Evolutionary conservation across 2,888 invertebrate species (phyloP), one percentile per base, ranked within the genome.

Genomic region (Rhyacophila evoluta): DNA sequence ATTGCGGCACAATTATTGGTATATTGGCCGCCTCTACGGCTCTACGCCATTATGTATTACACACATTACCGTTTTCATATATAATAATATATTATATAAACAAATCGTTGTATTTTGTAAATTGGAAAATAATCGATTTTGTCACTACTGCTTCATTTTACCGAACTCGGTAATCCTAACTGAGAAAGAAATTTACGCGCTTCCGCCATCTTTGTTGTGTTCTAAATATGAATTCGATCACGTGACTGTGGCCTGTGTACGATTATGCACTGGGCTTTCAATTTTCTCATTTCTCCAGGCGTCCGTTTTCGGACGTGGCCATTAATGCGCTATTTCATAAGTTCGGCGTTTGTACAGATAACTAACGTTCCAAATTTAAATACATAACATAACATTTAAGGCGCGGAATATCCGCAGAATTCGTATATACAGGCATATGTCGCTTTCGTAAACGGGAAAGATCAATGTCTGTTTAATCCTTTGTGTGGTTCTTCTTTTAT

Each of bases 261-360:
- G 75, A 75, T 75, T 71, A 76, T 76, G 76, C 76, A 76, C 72
- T 76, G 71, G 19, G 55, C 10, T 55, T 2, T 55, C 2, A 6
- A 25, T 55, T 55, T 55, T 55, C 72, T 67, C 72, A 55, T 33
- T 55, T 76, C 10, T 27, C 15, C 55, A 19, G 29, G 19, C 36
- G 38, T 36, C 27, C 27, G 4, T 12, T 8, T 39, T 41, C 19
- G 11, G 28, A 12, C 36, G 3, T 37, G 55, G 3, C 6, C 37
- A 19, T 55, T 15, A 8, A 55, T 25, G 25, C 25, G 55, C 55
- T 55, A 25, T 55, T 55, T 55, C 25, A 25, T 55, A 55, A 25
- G 25, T 55, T 55, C 10, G 55, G 2, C 55, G 55, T 55, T 55
- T 55, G 29, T 33, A 6, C 29, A 55, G 19, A 55, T 55, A 55